Evolutionary conservation across 2,888 invertebrate species (phyloP), one percentile per base, ranked within the genome.

Genomic region (Cryptus armator): DNA sequence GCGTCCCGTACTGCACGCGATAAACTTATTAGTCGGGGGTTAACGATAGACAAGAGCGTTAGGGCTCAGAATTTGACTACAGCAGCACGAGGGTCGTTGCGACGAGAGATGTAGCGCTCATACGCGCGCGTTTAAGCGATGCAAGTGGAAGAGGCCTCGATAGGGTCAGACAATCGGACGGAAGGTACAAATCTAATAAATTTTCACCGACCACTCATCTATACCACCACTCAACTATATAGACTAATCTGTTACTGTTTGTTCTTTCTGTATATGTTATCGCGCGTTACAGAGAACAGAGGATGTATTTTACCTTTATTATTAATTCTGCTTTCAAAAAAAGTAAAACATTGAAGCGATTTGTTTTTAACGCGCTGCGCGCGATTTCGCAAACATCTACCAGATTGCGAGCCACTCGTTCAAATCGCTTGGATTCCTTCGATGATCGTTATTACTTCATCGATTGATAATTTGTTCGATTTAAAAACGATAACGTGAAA

Each of bases 131-230:
- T 46, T 70, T 48, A 16, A 66, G 32, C 77, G 77, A 70, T 16
- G 37, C 78, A 81, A 84, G 84, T 84, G 78, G 78, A 81, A 77
- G 62, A 81, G 78, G 64, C 68, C 70, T 62, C 64, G 74, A 72
- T 74, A 70, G 64, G 68, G 78, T 84, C 84, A 72, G 84, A 84
- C 77, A 10, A 53, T 68, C 59, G 19, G 37, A 62, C 74, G 62
- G 12, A 46, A 62, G 5, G 44, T 29, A n/a, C 24, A 16, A 59
- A 29, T 62, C 24, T 12, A 56, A 24, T 1, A 56, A 56, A 4
- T 24, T 2, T 56, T 9, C 0, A 10, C 24, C 56, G 4, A 24
- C 56, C 29, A 46, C 59, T 62, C 44, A 29, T 29, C n/a, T n/a
- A n/a, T n/a, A n/a, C n/a, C n/a, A n/a, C n/a, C n/a, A n/a, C n/a